Base-by-base conservation (phyloP, 1,140 invertebrate species). In the Megalonaias nervosa region DNA sequence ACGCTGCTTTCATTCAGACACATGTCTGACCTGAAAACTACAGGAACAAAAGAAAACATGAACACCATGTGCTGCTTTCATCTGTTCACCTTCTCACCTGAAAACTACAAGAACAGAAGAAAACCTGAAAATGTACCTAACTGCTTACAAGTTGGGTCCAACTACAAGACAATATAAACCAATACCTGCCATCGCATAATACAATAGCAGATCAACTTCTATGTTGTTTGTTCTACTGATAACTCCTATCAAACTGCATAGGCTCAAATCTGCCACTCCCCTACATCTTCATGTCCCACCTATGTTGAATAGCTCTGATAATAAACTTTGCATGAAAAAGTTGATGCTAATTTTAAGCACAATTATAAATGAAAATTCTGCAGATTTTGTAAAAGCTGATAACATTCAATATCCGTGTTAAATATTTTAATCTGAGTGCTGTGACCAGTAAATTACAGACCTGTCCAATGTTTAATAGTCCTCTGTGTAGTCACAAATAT, bases 51-150 rank as follows among this genome's bases (percentile, higher is more conserved):
- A n/a, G n/a, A n/a, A n/a, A n/a, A n/a, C n/a, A n/a, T n/a, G n/a
- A 84, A 96, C 95, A 16, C 96, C 96, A 89, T 98, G 98, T 31
- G 88, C 88, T 55, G 75, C 74, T 73, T 88, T 90, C 87, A 92
- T 87, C 77, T 87, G 79, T 16, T 90, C 84, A 19, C 84, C 90
- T 76, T 87, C 58, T 87, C 83, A 19, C 86, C 89, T 59, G 84
- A 73, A 84, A 92, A 92, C 91, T 92, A 82, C 31, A 83, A 81
- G n/a, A 61, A 60, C 59, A 15, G n/a, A n/a, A n/a, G 31, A 31
- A 31, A 48, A 48, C 38, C 0, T 4, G 11, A 84, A 0, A 19
- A 62, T n/a, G 38, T 48, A 48, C 38, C 38, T 48, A 48, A 9
- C 9, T 11, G 38, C 6, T 48, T 48, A 48, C 11, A 48, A 48